Evolutionary conservation across 2,797 vertebrate species (phyloP).

Genomic region (Galaxias olidus): DNA sequence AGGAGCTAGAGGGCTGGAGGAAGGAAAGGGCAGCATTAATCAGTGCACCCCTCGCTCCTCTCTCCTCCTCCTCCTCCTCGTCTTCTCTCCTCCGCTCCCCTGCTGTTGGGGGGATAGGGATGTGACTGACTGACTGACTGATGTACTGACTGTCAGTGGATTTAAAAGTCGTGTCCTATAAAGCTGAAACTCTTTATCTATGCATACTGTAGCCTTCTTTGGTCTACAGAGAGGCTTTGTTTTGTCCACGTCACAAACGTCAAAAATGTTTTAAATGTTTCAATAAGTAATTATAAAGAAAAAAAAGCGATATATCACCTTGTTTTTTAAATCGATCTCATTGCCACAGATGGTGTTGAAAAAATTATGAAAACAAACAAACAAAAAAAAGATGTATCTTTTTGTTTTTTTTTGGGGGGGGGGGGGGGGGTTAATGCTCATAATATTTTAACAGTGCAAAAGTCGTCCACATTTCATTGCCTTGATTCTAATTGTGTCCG

Average conservation of each 20-base stretch:
- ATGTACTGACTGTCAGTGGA: slow-evolving; percentile 73
- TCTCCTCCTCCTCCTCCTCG: slow-evolving; percentile 47
- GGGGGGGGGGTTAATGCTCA: slow-evolving; percentile 34
- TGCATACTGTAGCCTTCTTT: slow-evolving; percentile 96
- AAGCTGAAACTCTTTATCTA: slow-evolving; percentile 88
- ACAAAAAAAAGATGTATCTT: slow-evolving; percentile 56
- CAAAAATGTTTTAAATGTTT: slow-evolving; percentile 84
- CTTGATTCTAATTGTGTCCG: slow-evolving; percentile 98
- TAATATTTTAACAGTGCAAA: slow-evolving; percentile 87
- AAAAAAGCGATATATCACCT: slow-evolving; percentile 61
- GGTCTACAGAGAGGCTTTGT: slow-evolving; percentile 84
- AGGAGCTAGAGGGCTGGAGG: slow-evolving; percentile 69
- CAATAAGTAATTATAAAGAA: slow-evolving; percentile 55
- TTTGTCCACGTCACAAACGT: slow-evolving; percentile 66
- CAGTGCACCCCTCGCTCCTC: slow-evolving; percentile 69
- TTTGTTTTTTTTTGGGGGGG: slow-evolving; percentile 35
- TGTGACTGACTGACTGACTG: slow-evolving; percentile 13
- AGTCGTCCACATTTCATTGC: slow-evolving; percentile 99
- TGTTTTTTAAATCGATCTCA: slow-evolving; percentile 78
- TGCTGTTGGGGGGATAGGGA: slow-evolving; percentile 11
- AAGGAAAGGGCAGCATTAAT: slow-evolving; percentile 69
- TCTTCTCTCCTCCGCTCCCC: slow-evolving; percentile 49
- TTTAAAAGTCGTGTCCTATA: slow-evolving; percentile 72
- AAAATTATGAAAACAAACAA: slow-evolving; percentile 70
- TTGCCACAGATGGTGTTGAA: slow-evolving; percentile 90